A percentile compares a stretch with the other conserved stretches of the same genome.
Evolutionary conservation across 1,140 invertebrate genomes (phyloP).

Genomic region (Aleiodes sp.): DNA sequence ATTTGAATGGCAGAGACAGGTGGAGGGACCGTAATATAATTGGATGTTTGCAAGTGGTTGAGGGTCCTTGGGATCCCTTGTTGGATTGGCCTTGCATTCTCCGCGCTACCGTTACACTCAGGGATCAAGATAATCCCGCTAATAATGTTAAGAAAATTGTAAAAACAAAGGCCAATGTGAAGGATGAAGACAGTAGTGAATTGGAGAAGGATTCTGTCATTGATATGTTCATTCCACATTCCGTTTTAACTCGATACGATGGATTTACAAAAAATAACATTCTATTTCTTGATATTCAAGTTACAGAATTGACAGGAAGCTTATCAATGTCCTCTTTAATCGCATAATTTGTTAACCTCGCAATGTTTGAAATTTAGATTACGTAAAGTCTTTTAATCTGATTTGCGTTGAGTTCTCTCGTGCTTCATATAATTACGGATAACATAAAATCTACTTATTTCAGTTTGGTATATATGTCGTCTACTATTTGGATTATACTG

Average conservation of each 20-base stretch:
- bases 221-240: constrained; percentile 79
- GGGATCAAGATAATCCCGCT: constrained; percentile 68
- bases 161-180: constrained; percentile 59
- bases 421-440: no score
- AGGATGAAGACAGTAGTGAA: constrained; percentile 60
- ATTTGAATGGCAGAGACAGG: constrained; percentile 76
- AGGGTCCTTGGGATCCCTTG: constrained; percentile 75
- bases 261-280: constrained; percentile 74
- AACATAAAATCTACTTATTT: constrained; percentile 50
- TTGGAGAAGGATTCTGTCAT: constrained; percentile 69
- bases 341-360: background rate
- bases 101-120: constrained; percentile 70
- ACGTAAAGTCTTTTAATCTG: background rate
- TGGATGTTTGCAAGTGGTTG: constrained; percentile 71
- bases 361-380: background rate
- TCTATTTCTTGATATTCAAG: constrained; percentile 73
- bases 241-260: constrained; percentile 69
- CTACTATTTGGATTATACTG: constrained; percentile 84
- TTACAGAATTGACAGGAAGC: constrained; percentile 51
- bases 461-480: constrained; percentile 85
- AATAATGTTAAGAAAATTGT: constrained; percentile 65
- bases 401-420: no score
- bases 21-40: constrained; percentile 78
- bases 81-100: constrained; percentile 76
- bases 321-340: constrained; percentile 42